Evolutionary conservation across 1,140 invertebrate species (phyloP).

Genomic region (Zaprionus inermis): DNA sequence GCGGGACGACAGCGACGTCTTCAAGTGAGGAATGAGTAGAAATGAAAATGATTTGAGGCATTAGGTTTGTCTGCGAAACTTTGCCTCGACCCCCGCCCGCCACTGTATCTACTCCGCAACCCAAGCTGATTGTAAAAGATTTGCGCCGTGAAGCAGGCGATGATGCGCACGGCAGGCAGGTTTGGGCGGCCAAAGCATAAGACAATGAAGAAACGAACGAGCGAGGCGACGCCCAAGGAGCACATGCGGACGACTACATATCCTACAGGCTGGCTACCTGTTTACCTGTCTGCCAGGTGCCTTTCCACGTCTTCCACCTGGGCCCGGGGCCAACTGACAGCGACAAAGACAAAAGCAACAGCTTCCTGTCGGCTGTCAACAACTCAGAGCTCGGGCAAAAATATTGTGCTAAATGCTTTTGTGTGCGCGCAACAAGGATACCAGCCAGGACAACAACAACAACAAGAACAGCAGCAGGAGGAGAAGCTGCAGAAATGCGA

Average conservation of each 20-base stretch:
- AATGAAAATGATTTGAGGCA: constrained; percentile 81
- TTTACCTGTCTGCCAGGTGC: constrained; percentile 8
- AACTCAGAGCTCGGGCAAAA: constrained; percentile 28
- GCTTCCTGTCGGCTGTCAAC: constrained; percentile 32
- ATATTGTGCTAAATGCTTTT: constrained; percentile 72
- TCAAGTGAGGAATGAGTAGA: constrained; percentile 60
- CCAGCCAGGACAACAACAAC: constrained; percentile 9
- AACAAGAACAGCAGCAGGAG: not conserved
- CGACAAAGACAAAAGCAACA: constrained; percentile 36
- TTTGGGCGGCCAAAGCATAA: not conserved
- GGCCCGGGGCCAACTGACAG: constrained; percentile 15
- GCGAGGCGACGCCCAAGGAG: not conserved
- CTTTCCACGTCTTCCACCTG: not conserved
- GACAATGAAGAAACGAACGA: not conserved
- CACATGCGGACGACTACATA: constrained; percentile 6
- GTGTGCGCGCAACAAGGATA: constrained; percentile 22
- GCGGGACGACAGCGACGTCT: constrained; percentile 2
- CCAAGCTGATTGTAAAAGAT: constrained; percentile 72
- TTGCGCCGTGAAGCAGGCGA: constrained; percentile 69
- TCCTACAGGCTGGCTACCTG: constrained; percentile 13
- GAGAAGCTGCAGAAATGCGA: not conserved
- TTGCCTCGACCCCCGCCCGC: not conserved
- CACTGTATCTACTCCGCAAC: not conserved
- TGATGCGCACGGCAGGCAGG: constrained; percentile 57
- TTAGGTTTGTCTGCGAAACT: constrained; percentile 51